These are phyloP conservation scores for Sminthurides aquaticus DNA, from an alignment of 2,888 invertebrate genomes.

Conservation along the genomic window DNA sequence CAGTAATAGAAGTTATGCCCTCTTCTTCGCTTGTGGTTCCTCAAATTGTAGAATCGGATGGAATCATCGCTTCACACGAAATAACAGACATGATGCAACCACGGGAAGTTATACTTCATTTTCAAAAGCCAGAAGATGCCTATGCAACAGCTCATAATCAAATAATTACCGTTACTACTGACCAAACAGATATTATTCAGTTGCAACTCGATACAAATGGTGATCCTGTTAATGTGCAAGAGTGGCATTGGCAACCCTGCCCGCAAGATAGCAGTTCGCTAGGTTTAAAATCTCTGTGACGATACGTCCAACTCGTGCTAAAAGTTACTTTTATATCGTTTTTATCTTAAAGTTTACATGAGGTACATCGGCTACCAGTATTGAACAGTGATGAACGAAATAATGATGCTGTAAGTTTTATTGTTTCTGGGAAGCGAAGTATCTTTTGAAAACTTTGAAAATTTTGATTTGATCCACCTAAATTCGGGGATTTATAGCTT, in stretches of 20 bases:
- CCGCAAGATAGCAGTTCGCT: background rate
- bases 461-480: no score
- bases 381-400: no score
- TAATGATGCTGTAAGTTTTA: no score
- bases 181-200: slow-evolving; percentile 16
- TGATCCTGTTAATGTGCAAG: slow-evolving; percentile 12
- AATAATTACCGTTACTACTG: slow-evolving; percentile 13
- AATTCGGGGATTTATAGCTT: no score
- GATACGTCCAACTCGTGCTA: no score
- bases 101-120: slow-evolving; percentile 22
- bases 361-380: no score
- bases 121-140: slow-evolving; percentile 7
- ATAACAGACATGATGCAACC: slow-evolving; percentile 13
- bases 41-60: slow-evolving; percentile 4
- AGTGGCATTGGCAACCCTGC: slow-evolving; percentile 18
- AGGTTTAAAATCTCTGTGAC: background rate
- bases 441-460: no score
- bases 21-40: background rate
- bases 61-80: slow-evolving; percentile 10
- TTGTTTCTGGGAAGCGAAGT: no score
- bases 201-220: slow-evolving; percentile 17
- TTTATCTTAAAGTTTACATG: no score
- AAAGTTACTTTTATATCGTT: no score
- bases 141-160: slow-evolving; percentile 8
- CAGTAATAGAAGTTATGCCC: background rate